Evolutionary conservation across 1,140 invertebrate genomes (phyloP).

Genomic region (Homarus americanus): DNA sequence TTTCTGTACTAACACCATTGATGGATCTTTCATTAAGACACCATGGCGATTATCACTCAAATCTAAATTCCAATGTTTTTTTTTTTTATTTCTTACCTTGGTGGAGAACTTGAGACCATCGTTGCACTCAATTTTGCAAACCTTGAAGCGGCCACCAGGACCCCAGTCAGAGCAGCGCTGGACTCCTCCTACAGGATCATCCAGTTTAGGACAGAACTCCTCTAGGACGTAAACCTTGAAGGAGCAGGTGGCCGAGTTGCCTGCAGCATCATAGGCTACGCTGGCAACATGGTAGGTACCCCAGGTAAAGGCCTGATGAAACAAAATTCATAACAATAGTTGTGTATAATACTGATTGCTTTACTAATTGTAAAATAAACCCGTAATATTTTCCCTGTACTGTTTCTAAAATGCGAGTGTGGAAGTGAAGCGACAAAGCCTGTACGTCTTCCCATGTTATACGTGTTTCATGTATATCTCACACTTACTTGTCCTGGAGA

Average conservation of each 20-base stretch:
- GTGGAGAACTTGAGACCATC: slow-evolving; percentile 86
- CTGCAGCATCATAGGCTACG: slow-evolving; percentile 92
- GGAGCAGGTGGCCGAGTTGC: slow-evolving; percentile 93
- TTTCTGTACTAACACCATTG: no score
- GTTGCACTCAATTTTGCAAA: slow-evolving; percentile 91
- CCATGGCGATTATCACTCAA: no score
- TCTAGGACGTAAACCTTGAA: slow-evolving; percentile 96
- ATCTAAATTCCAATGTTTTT: not conserved
- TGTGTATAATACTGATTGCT: no score
- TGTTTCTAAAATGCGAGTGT: no score
- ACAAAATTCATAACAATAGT: not conserved
- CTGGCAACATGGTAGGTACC: slow-evolving; percentile 96
- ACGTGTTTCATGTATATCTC: no score
- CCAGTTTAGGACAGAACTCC: slow-evolving; percentile 92
- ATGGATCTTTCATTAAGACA: no score
- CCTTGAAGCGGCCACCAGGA: slow-evolving; percentile 95
- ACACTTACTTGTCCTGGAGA: slow-evolving; percentile 84
- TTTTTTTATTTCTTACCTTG: slow-evolving; percentile 34
- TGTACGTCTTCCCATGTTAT: no score
- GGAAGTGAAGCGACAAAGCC: no score
- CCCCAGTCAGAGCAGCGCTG: slow-evolving; percentile 97
- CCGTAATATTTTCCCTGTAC: no score
- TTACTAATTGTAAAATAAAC: no score
- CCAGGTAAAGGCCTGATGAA: slow-evolving; percentile 89
- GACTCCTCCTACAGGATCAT: slow-evolving; percentile 92